phyloP scores from a whole-genome alignment of 2,797 vertebrate genomes.

The Rhabdophis nuchalis region DNA sequence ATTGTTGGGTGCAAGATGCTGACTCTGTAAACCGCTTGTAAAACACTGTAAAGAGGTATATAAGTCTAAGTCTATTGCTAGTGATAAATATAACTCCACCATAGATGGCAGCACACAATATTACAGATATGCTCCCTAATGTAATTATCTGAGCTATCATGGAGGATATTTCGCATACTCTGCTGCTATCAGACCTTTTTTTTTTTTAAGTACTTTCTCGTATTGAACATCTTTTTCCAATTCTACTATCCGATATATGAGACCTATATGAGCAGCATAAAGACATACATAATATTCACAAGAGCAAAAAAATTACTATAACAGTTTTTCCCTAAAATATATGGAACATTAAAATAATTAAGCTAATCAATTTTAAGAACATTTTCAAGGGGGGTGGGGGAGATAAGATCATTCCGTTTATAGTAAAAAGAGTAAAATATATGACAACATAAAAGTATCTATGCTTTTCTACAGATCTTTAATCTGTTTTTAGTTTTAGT shows the following conservation, averaged over 20 bases:
- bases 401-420: neutral
- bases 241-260: neutral
- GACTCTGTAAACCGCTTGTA: too few species aligned
- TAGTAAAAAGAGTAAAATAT: conserved; percentile 19
- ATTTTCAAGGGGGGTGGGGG: neutral
- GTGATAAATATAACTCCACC: neutral
- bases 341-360: neutral
- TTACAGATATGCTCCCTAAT: neutral
- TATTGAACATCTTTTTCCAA: neutral
- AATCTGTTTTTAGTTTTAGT: neutral
- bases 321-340: neutral
- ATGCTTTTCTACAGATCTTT: conserved; percentile 2
- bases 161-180: neutral
- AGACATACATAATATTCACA: neutral
- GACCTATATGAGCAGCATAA: neutral
- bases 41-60: too few species aligned
- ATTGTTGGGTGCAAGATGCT: too few species aligned
- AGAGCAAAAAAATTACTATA: neutral
- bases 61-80: too few species aligned
- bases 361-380: neutral
- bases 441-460: neutral
- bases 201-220: neutral
- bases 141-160: neutral
- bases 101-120: neutral
- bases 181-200: neutral